A percentile compares a stretch with the other conserved stretches of the same genome.
Conservation (phyloP, 2,888 invertebrate genomes). For the Tribolium freemani region DNA sequence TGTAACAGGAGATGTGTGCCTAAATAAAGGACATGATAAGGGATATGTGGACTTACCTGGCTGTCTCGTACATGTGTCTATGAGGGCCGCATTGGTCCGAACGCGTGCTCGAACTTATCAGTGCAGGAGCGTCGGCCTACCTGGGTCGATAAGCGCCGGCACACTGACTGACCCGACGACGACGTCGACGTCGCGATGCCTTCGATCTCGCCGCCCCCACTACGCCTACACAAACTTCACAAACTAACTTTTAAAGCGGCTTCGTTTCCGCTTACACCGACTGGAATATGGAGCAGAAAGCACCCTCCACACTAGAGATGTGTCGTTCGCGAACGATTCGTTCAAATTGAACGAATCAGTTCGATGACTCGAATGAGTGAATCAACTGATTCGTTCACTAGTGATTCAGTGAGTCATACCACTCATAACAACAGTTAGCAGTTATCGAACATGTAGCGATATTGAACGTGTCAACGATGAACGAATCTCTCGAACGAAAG, state of each 20-base stretch:
- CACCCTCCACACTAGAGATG: no score
- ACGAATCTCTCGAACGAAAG: no score
- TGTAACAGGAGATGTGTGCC: conserved; percentile 9
- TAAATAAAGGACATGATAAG: conserved; percentile 3
- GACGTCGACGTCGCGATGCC: conserved; percentile 63
- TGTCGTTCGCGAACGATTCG: no score
- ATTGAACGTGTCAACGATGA: no score
- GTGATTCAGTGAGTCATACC: no score
- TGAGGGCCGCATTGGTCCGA: conserved; percentile 65
- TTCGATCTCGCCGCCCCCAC: conserved; percentile 58
- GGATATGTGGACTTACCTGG: conserved; percentile 56
- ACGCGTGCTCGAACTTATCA: conserved; percentile 58
- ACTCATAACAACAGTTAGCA: no score
- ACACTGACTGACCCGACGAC: conserved; percentile 65
- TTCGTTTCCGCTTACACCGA: conserved; percentile 48
- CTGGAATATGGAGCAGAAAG: conserved; percentile 47
- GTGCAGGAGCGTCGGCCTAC: conserved; percentile 53
- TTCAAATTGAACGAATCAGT: no score
- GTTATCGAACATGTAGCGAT: no score
- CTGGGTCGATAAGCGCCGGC: conserved; percentile 63
- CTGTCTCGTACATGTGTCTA: conserved; percentile 65
- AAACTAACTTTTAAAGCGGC: conserved; percentile 47
- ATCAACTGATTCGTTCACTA: no score
- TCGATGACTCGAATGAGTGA: no score
- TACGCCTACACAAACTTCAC: conserved; percentile 49